These are phyloP conservation scores for Aurelia sp. DNA, from an alignment of 30 jellyfish, hydroid and myxozoan species.

Conservation along the genomic window DNA sequence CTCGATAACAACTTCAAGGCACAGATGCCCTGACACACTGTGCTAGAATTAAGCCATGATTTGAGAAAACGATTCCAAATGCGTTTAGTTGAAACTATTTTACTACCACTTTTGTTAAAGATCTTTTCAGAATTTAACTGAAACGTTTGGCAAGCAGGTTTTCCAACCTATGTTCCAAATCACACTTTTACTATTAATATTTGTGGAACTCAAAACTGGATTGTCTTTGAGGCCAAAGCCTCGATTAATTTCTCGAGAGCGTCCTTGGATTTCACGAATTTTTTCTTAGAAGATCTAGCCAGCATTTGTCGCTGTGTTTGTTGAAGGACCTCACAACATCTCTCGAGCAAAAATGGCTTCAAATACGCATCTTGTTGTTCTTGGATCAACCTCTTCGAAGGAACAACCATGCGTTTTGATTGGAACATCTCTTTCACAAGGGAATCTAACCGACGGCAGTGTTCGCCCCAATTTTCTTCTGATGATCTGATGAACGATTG, in stretches of 20 bases:
- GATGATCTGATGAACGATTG: constrained; percentile 27
- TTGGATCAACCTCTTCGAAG: constrained; percentile 6
- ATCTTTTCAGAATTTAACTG: too few species aligned
- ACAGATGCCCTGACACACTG: too few species aligned
- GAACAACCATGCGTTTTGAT: constrained; percentile 51
- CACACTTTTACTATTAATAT: not conserved
- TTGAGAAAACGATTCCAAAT: too few species aligned
- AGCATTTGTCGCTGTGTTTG: constrained; percentile 72
- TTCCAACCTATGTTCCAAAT: too few species aligned
- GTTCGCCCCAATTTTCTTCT: constrained; percentile 90
- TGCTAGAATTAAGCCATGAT: too few species aligned
- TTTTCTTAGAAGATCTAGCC: constrained; percentile 79
- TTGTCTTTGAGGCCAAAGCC: not conserved
- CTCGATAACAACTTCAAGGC: too few species aligned
- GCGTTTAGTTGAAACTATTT: too few species aligned
- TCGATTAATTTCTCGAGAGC: constrained; percentile 23
- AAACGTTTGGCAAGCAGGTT: too few species aligned
- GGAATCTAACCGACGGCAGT: constrained; percentile 19
- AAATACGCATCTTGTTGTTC: constrained; percentile 29
- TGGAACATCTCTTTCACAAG: constrained; percentile 67
- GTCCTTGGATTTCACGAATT: constrained; percentile 72
- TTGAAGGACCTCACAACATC: constrained; percentile 53
- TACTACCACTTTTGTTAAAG: too few species aligned
- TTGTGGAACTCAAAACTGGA: not conserved
- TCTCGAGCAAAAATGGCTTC: constrained; percentile 24